Evolutionary conservation across 2,888 invertebrate genomes (phyloP), one percentile per base, ranked within the genome.

Genomic region (Drosophila greeni): DNA sequence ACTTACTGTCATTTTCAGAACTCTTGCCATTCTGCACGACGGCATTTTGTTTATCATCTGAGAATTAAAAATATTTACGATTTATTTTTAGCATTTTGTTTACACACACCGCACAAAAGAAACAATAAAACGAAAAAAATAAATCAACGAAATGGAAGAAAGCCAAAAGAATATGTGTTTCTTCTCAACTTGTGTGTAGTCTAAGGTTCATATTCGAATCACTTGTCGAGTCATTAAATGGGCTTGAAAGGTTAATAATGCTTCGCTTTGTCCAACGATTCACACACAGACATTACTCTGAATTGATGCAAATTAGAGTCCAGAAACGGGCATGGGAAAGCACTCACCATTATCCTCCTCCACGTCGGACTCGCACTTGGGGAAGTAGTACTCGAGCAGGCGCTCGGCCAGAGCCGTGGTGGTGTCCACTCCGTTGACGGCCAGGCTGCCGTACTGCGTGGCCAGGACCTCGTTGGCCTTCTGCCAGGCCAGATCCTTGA

Each of bases 321-420:
- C 8, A 18, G 5, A 29, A 45, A 18, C 12, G 18, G 43, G 2
- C 18, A 18, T 45, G 11, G 5, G 26, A 11, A 11, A 16, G 33
- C 14, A 87, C 88, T 88, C 71, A 91, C 91, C 89, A 82, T 89
- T 87, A 88, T 90, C 89, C 87, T 90, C 89, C 59, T 91, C 90
- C 42, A 90, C 90, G 73, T 93, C 92, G 26, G 91, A 90, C 5
- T 89, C 87, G 84, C 90, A 82, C 87, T 91, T 89, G 23, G 93
- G 95, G 73, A 95, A 91, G 86, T 94, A 94, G 83, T 92, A 93
- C 87, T 95, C 94, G 11, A 95, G 88, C 70, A 94, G 90, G 64
- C 92, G 91, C 89, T 95, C 94, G 20, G 94, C 94, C 64, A 92
- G 88, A 2, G 91, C 90, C 18, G 94, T 92, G 45, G 94, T 93